Percentiles rank a stretch among this genome's conserved stretches.
These are phyloP conservation scores for Streblospio benedicti DNA, from an alignment of 1,140 invertebrate genomes.

Conservation along the genomic window DNA sequence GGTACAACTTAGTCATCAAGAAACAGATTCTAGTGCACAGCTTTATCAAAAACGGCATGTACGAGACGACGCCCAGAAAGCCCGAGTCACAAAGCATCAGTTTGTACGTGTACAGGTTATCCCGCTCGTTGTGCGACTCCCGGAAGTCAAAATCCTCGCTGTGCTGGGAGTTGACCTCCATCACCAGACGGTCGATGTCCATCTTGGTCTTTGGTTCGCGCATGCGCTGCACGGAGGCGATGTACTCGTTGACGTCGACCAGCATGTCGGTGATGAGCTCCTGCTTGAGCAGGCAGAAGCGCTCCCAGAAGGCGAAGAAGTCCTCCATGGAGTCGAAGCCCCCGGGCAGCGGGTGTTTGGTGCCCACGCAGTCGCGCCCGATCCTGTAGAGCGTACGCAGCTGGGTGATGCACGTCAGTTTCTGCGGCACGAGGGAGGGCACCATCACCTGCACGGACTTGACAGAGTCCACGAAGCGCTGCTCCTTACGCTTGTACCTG, in stretches of 20 bases:
- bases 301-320: not conserved
- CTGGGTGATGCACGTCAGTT: not conserved
- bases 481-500: too few relatives aligned
- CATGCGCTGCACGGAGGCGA: not conserved
- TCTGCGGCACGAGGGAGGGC: not conserved
- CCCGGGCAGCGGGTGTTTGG: not conserved
- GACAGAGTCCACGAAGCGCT: not conserved
- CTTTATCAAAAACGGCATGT: slow-evolving; percentile 29
- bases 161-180: slow-evolving; percentile 17
- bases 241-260: not conserved
- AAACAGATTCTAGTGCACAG: slow-evolving; percentile 28
- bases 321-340: not conserved
- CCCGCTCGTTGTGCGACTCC: slow-evolving; percentile 24
- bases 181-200: slow-evolving; percentile 27
- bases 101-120: slow-evolving; percentile 34
- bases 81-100: slow-evolving; percentile 25
- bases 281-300: too few relatives aligned
- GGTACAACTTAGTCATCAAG: too few relatives aligned
- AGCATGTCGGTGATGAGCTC: too few relatives aligned
- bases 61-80: slow-evolving; percentile 30
- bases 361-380: not conserved
- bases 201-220: slow-evolving; percentile 26
- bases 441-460: not conserved
- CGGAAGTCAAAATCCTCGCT: slow-evolving; percentile 29
- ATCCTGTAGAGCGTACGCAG: not conserved